phyloP scores from a whole-genome alignment of 1,140 invertebrate species.

The Leptinotarsa lineolata region DNA sequence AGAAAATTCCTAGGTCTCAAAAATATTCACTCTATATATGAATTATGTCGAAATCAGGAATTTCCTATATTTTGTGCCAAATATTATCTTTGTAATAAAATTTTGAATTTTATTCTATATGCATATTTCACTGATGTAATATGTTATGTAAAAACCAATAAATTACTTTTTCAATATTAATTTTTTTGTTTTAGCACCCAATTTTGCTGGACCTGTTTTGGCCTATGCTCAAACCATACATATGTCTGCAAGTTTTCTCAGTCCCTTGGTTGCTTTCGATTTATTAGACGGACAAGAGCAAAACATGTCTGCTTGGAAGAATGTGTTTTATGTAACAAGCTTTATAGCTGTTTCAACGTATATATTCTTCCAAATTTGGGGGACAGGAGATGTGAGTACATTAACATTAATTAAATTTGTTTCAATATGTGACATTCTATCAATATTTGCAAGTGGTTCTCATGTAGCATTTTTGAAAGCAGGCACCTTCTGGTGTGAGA shows the following conservation, averaged over 20 bases:
- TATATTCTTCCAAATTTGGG: slow-evolving; percentile 70
- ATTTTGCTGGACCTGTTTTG: slow-evolving; percentile 72
- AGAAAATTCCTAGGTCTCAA: too few relatives aligned
- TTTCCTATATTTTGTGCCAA: too few relatives aligned
- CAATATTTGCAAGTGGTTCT: too few relatives aligned
- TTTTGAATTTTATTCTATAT: too few relatives aligned
- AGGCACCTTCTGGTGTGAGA: neutral
- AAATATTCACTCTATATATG: too few relatives aligned
- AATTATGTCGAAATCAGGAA: too few relatives aligned
- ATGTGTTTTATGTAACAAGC: slow-evolving; percentile 70
- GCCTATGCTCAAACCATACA: slow-evolving; percentile 78
- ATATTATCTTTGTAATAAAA: too few relatives aligned
- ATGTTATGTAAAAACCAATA: too few relatives aligned
- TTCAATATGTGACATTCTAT: neutral
- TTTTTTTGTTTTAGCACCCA: slow-evolving; percentile 60
- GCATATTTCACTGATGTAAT: too few relatives aligned
- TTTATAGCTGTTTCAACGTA: slow-evolving; percentile 70
- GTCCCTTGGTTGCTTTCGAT: slow-evolving; percentile 66
- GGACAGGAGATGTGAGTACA: slow-evolving; percentile 61
- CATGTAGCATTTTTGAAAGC: too few relatives aligned
- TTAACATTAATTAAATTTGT: neutral
- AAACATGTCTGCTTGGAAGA: slow-evolving; percentile 67
- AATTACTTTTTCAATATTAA: too few relatives aligned
- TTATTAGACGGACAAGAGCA: slow-evolving; percentile 48
- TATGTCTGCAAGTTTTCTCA: slow-evolving; percentile 74